Base-by-base conservation (phyloP, 2,888 invertebrate species). In the Charanyca ferruginea region DNA sequence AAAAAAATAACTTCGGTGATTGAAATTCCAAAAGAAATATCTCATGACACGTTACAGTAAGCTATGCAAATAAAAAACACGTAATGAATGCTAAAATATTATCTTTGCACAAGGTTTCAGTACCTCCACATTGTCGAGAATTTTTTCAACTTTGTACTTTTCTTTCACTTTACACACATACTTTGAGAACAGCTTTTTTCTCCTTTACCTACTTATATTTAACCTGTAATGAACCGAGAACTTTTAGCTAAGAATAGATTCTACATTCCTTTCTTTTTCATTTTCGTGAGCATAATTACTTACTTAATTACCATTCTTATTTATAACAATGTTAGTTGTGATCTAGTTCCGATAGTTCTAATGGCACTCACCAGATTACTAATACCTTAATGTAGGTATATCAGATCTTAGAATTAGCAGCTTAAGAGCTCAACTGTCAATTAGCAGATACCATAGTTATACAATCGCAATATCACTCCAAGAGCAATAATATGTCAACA, bases 11-110 rank as follows among this genome's bases (percentile, higher is more conserved):
- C 38, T 18, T 35, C 9, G 16, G 9, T 48, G 8, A 66, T 66
- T 22, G 11, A 58, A 66, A 66, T 42, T 62, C 28, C 2, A 45
- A 59, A 58, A 54, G 25, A 44, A 62, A 59, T 61, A 11, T 51
- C 42, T 8, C 11, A 49, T 45, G 32, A 67, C 48, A 61, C 16
- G 45, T 51, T 18, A 58, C 11, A 53, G 25, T 44, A 47, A 55
- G 54, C 11, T 52, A 42, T 55, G 20, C 45, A 57, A 73, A 73
- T 64, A 74, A 63, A 60, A 25, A 69, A 51, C 45, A 57, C 32
- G 28, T 68, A 60, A 74, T 68, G 52, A 68, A 74, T 68, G 73
- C 44, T 73, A 68, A 74, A 57, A 68, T 57, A 68, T 73, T 73
- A 68, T 48, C 44, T 68, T 59, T 60, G 44, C 53, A 23, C 25